Conservation (phyloP, 2,888 invertebrate species). For the Hydroisotoma schaefferi region DNA sequence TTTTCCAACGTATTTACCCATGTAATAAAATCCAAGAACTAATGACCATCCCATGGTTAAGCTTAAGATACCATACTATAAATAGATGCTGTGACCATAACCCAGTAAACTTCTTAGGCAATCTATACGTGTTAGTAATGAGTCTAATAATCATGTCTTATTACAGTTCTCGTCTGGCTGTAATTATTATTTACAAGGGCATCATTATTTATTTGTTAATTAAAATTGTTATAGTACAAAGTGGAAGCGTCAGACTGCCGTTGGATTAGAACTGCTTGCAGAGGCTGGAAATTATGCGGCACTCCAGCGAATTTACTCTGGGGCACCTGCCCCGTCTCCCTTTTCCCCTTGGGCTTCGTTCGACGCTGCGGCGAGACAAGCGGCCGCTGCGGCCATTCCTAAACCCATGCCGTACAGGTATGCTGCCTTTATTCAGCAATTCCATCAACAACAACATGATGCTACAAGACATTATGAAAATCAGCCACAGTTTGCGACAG, state of each 20-base stretch:
- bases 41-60: too few species aligned
- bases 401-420: slow-evolving; percentile 78
- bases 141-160: too few species aligned
- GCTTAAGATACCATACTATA: too few species aligned
- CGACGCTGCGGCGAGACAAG: slow-evolving; percentile 70
- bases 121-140: too few species aligned
- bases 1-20: not conserved
- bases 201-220: too few species aligned
- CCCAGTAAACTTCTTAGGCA: too few species aligned
- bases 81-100: too few species aligned
- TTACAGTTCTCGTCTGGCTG: too few species aligned
- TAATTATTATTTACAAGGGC: too few species aligned
- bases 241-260: slow-evolving; percentile 99
- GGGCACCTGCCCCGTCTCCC: slow-evolving; percentile 58
- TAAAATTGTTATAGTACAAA: slow-evolving; percentile 94
- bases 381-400: slow-evolving; percentile 62
- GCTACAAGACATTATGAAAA: too few species aligned
- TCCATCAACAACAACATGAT: not conserved
- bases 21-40: too few species aligned
- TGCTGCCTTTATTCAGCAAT: slow-evolving; percentile 5
- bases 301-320: slow-evolving; percentile 83
- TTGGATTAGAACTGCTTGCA: slow-evolving; percentile 90
- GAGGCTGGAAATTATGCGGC: slow-evolving; percentile 98
- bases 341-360: slow-evolving; percentile 53
- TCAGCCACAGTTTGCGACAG: too few species aligned